Evolutionary conservation across 2,888 invertebrate genomes (phyloP).

Genomic region (Rhamnusium bicolor): DNA sequence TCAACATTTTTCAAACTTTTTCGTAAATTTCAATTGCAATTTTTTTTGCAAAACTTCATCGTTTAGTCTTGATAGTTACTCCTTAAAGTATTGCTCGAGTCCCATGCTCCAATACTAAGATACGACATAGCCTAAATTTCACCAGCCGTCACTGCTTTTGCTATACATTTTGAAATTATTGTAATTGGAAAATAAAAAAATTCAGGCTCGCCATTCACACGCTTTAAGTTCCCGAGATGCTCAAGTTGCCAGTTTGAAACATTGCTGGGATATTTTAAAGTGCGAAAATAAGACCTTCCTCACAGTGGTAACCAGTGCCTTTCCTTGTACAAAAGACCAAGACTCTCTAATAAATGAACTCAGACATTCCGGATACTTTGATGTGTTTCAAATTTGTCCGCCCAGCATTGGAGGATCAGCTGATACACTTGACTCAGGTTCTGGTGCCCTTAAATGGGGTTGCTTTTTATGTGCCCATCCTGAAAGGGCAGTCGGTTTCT

Average conservation of each 20-base stretch:
- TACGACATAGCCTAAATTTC: too few relatives aligned
- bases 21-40: too few relatives aligned
- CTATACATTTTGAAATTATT: too few relatives aligned
- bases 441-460: constrained; percentile 82
- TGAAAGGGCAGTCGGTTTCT: constrained; percentile 88
- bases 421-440: constrained; percentile 72
- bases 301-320: constrained; percentile 93
- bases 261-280: constrained; percentile 96
- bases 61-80: too few relatives aligned
- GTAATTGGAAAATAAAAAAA: constrained; percentile 28
- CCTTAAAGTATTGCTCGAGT: too few relatives aligned
- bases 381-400: constrained; percentile 89
- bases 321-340: constrained; percentile 93
- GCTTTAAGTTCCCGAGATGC: constrained; percentile 87
- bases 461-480: constrained; percentile 96
- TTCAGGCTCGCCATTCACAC: constrained; percentile 76
- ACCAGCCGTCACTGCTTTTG: too few relatives aligned
- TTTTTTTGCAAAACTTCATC: too few relatives aligned
- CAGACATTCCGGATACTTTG: constrained; percentile 89
- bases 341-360: constrained; percentile 90
- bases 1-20: too few relatives aligned
- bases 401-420: constrained; percentile 69
- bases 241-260: constrained; percentile 87
- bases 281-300: constrained; percentile 91
- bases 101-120: too few relatives aligned